Evolutionary conservation across 2,888 invertebrate species (phyloP).

Genomic region (Megamerina dolium): DNA sequence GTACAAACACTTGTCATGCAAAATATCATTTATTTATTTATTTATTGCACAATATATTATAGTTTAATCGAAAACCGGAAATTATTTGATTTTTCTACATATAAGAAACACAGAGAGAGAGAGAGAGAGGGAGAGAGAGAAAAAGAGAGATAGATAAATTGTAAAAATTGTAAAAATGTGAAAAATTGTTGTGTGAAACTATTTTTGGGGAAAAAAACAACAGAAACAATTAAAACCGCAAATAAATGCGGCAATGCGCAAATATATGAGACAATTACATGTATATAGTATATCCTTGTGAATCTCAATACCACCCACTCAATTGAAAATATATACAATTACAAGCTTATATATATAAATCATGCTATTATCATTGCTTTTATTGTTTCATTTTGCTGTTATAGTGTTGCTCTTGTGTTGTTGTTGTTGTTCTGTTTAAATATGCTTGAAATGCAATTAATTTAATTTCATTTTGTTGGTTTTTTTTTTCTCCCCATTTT

Average conservation of each 20-base stretch:
- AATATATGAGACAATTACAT: too few relatives aligned
- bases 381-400: neutral
- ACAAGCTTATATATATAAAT: too few relatives aligned
- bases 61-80: constrained; percentile 35
- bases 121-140: neutral
- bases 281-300: neutral
- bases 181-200: too few relatives aligned
- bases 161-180: too few relatives aligned
- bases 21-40: too few relatives aligned
- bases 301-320: too few relatives aligned
- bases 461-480: constrained; percentile 1
- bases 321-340: too few relatives aligned
- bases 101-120: neutral
- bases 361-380: neutral
- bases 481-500: neutral
- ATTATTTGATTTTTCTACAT: constrained; percentile 24
- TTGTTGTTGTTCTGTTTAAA: too few relatives aligned
- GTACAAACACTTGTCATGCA: too few relatives aligned
- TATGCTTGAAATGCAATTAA: constrained; percentile 15
- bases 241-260: constrained; percentile 11
- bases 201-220: constrained; percentile 2
- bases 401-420: neutral
- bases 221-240: constrained; percentile 24
- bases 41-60: too few relatives aligned
- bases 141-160: too few relatives aligned